Conservation (phyloP, 92 coral and sea anemone species). For the Heteractis magnifica region DNA sequence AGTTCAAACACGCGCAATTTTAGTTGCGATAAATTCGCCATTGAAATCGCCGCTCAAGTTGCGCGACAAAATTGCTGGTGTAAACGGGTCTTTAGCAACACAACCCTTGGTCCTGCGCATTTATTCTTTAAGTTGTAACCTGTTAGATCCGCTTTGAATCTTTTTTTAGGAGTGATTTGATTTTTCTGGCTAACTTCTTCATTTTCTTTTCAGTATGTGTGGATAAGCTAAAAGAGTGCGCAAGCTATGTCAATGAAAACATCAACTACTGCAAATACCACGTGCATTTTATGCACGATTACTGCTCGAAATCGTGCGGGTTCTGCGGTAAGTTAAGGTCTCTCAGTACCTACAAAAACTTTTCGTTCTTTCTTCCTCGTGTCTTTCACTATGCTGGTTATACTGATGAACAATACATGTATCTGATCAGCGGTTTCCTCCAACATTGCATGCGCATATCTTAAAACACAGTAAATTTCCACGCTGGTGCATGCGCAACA, state of each 20-base stretch:
- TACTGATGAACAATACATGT: not conserved
- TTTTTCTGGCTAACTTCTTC: not conserved
- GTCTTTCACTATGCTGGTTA: not conserved
- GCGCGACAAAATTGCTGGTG: too few relatives aligned
- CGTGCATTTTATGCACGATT: slow-evolving; percentile 46
- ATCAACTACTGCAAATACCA: slow-evolving; percentile 46
- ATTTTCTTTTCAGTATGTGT: slow-evolving; percentile 28
- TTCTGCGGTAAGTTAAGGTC: slow-evolving; percentile 50
- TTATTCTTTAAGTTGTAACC: too few relatives aligned
- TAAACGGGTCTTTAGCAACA: too few relatives aligned
- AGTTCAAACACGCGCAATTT: too few relatives aligned
- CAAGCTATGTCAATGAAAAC: slow-evolving; percentile 26
- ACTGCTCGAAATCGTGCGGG: slow-evolving; percentile 50
- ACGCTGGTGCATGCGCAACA: too few relatives aligned
- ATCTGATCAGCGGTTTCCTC: not conserved
- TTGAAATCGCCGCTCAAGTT: too few relatives aligned
- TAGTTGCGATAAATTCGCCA: too few relatives aligned
- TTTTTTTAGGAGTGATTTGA: too few relatives aligned
- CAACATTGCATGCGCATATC: not conserved
- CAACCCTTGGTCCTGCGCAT: too few relatives aligned
- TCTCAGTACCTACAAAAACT: too few relatives aligned
- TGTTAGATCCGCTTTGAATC: too few relatives aligned
- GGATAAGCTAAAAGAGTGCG: slow-evolving; percentile 49
- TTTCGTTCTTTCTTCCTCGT: not conserved
- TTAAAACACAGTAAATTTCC: not conserved